A percentile compares a stretch with the other conserved stretches of the same genome.
Evolutionary conservation across 2,113 vertebrate genomes (phyloP).

Genomic region (Albula glossodonta): DNA sequence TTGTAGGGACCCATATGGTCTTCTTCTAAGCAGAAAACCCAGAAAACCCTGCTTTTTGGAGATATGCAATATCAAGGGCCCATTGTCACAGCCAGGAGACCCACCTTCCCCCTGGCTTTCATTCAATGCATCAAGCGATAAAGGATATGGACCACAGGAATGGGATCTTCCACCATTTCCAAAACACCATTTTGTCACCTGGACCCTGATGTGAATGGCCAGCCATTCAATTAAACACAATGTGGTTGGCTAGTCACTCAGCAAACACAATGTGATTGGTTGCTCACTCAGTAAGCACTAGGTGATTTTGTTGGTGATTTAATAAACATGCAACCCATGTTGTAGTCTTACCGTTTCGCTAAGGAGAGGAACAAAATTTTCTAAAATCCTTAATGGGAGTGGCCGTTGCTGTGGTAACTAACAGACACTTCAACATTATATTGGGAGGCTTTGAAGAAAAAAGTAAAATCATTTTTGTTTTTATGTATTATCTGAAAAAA

Average conservation of each 20-base stretch:
- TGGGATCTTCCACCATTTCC: background rate
- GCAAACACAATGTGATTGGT: background rate
- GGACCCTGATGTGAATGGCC: background rate
- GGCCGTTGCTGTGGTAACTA: background rate
- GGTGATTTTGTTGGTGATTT: too few species aligned
- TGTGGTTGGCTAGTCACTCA: background rate
- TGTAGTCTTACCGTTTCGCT: background rate
- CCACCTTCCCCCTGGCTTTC: background rate
- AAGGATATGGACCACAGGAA: background rate
- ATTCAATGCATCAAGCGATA: background rate
- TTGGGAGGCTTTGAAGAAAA: conserved; percentile 3
- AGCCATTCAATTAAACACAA: background rate
- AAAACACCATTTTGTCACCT: background rate
- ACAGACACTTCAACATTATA: background rate
- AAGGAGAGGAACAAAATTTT: background rate
- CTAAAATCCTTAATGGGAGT: background rate
- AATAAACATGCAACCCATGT: background rate
- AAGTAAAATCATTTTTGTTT: conserved; percentile 46
- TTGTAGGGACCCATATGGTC: background rate
- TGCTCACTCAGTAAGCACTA: too few species aligned
- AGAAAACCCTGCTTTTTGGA: background rate
- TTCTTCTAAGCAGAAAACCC: too few species aligned
- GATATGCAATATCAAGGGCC: conserved; percentile 22
- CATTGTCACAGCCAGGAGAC: background rate
- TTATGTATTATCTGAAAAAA: conserved; percentile 72